These are phyloP conservation scores for Imbricaverruca yamaguchii DNA, from an alignment of 2,888 invertebrate genomes.

Conservation along the genomic window DNA sequence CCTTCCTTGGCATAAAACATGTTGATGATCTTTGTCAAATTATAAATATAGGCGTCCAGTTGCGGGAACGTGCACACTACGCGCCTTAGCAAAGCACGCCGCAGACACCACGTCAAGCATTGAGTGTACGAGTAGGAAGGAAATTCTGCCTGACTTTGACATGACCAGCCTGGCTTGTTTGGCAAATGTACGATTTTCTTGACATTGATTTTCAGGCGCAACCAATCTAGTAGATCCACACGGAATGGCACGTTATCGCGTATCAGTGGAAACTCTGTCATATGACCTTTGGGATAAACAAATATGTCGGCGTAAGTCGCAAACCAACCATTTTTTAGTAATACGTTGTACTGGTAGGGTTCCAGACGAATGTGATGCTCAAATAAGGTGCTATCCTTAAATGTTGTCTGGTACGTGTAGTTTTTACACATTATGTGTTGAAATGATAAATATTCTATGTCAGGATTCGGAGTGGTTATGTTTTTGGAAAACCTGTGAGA, in stretches of 20 bases:
- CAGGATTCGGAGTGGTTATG: neutral
- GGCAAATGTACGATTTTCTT: neutral
- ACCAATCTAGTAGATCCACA: neutral
- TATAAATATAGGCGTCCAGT: neutral
- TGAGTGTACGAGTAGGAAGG: neutral
- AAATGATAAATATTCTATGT: neutral
- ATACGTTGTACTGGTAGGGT: neutral
- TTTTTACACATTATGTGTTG: neutral
- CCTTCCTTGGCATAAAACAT: neutral
- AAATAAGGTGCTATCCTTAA: neutral
- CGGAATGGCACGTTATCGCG: neutral
- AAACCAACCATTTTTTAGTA: neutral
- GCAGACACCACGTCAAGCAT: neutral
- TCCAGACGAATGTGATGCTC: neutral
- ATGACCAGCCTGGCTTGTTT: neutral
- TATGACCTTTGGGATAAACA: neutral
- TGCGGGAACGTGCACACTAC: neutral
- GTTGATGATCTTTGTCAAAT: neutral
- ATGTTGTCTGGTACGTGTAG: neutral
- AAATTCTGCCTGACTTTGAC: neutral
- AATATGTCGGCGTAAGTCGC: neutral
- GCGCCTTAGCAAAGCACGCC: neutral
- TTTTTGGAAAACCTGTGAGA: neutral
- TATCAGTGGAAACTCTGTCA: neutral
- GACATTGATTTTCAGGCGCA: neutral